phyloP scores from a whole-genome alignment of 2,797 vertebrate genomes.

The Acanthurus lineatus region DNA sequence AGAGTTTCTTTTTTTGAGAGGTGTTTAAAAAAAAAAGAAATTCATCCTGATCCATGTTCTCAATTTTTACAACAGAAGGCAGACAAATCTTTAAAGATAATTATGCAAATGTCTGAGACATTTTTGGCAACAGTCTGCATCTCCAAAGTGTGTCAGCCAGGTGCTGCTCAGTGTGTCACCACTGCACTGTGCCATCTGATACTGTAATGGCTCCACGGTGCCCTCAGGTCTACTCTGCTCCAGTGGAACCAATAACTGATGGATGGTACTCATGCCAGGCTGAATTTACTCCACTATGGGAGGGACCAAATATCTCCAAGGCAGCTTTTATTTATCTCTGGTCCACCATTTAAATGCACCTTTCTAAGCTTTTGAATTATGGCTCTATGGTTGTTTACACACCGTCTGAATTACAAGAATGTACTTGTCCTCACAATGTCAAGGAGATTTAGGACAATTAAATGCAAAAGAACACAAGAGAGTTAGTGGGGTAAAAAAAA shows the following conservation, averaged over 20 bases:
- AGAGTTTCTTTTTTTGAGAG: background rate
- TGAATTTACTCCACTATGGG: slow-evolving; percentile 16
- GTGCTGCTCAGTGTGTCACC: slow-evolving; percentile 27
- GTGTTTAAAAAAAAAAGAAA: background rate
- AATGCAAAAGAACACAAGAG: background rate
- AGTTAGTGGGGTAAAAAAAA: background rate
- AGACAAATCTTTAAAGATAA: slow-evolving; percentile 1
- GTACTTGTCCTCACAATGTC: background rate
- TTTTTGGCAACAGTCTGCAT: slow-evolving; percentile 14
- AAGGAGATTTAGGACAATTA: background rate
- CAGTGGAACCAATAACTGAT: slow-evolving; percentile 31
- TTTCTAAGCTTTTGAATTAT: slow-evolving; percentile 5
- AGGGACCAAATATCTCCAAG: background rate
- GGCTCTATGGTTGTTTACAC: background rate
- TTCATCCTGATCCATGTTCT: background rate
- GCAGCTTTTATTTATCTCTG: background rate
- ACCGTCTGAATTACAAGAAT: background rate
- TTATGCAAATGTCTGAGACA: slow-evolving; percentile 9
- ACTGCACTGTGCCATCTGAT: slow-evolving; percentile 51
- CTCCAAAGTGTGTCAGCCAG: slow-evolving; percentile 31
- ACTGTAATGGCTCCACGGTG: slow-evolving; percentile 41
- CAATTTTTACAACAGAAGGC: background rate
- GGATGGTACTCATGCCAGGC: slow-evolving; percentile 6
- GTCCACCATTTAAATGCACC: no score
- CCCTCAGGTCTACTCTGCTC: slow-evolving; percentile 40